Conservation (phyloP, 2,888 invertebrate genomes). For the Morpho helenor region DNA sequence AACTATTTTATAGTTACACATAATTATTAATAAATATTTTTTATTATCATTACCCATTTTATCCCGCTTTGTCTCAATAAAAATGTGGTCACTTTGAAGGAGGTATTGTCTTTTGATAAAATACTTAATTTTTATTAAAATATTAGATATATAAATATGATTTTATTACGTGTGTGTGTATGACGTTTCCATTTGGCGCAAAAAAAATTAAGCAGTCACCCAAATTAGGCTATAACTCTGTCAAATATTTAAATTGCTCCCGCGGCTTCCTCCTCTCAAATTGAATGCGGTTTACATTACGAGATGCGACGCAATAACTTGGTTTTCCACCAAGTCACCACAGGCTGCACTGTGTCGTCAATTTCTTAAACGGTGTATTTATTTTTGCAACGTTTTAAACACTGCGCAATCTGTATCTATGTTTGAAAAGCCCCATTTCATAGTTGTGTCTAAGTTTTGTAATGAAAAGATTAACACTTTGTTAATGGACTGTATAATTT, state of each 20-base stretch:
- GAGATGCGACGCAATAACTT: slow-evolving; percentile 43
- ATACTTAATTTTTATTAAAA: too few relatives aligned
- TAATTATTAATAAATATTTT: too few relatives aligned
- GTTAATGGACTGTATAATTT: slow-evolving; percentile 1
- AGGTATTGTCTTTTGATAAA: too few relatives aligned
- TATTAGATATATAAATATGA: too few relatives aligned
- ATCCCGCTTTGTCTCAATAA: too few relatives aligned
- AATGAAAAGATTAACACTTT: slow-evolving; percentile 16
- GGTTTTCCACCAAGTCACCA: slow-evolving; percentile 24
- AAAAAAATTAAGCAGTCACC: slow-evolving; percentile 17
- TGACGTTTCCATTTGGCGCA: background rate
- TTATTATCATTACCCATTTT: too few relatives aligned
- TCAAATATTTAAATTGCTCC: slow-evolving; percentile 66
- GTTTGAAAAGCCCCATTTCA: slow-evolving; percentile 12
- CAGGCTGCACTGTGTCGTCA: slow-evolving; percentile 24
- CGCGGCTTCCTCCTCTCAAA: slow-evolving; percentile 59
- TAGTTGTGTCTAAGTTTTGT: slow-evolving; percentile 15
- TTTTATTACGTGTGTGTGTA: too few relatives aligned
- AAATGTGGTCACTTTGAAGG: too few relatives aligned
- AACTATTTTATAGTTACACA: too few relatives aligned
- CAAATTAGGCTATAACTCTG: slow-evolving; percentile 31
- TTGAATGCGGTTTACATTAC: slow-evolving; percentile 65
- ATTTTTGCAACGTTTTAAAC: slow-evolving; percentile 16
- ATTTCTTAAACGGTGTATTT: slow-evolving; percentile 11
- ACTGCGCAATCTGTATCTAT: slow-evolving; percentile 11